Percentiles rank a stretch among this genome's conserved stretches.
Evolutionary conservation across 2,888 invertebrate species (phyloP).

Genomic region (Seira musarum): DNA sequence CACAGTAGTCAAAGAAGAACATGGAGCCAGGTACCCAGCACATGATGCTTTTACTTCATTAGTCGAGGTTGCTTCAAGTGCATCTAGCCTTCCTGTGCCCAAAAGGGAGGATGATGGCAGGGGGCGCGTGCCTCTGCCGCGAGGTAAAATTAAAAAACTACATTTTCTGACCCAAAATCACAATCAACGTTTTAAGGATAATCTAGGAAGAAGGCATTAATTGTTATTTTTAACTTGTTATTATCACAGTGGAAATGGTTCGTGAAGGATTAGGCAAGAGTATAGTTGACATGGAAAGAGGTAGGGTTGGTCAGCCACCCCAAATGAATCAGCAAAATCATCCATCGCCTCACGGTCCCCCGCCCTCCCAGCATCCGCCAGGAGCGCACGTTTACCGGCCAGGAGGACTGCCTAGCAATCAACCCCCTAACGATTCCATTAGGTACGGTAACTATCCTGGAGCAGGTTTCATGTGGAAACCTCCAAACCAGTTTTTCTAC

Average conservation of each 20-base stretch:
- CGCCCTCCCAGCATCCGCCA: conserved; percentile 29
- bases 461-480: conserved; percentile 17
- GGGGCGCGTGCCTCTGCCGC: conserved; percentile 64
- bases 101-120: conserved; percentile 68
- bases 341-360: conserved; percentile 32
- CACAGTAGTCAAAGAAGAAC: conserved; percentile 64
- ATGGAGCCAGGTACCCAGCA: conserved; percentile 57
- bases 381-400: conserved; percentile 57
- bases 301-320: conserved; percentile 62
- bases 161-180: background rate
- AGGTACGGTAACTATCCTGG: conserved; percentile 55
- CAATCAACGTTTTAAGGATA: background rate
- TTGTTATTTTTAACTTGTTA: background rate
- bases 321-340: conserved; percentile 59
- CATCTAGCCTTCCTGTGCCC: conserved; percentile 90
- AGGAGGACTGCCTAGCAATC: conserved; percentile 54
- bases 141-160: conserved; percentile 58
- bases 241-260: conserved; percentile 67
- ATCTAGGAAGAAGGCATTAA: background rate
- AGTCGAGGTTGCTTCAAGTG: conserved; percentile 93
- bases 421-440: conserved; percentile 54
- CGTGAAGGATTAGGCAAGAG: conserved; percentile 69
- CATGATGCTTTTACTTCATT: conserved; percentile 91
- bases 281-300: conserved; percentile 68
- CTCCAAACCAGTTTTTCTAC: conserved; percentile 16